Base-by-base conservation (phyloP, 2,888 invertebrate species). In the Phyllotreta striolata region DNA sequence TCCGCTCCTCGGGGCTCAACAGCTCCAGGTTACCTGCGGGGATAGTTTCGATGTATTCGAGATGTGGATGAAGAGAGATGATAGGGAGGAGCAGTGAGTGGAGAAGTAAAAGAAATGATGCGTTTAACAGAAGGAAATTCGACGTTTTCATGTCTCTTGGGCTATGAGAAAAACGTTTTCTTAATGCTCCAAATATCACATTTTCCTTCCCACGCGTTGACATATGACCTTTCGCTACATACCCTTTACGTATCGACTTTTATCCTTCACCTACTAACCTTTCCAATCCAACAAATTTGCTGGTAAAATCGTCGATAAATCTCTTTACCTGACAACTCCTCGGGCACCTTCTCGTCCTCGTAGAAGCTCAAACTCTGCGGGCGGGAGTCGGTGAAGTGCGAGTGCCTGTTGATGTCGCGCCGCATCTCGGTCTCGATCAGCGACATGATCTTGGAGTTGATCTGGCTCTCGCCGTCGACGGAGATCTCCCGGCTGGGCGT, bases 381-480 rank as follows among this genome's bases (percentile, higher is more conserved):
- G 12, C 82, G 73, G 7, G 82, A 81, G 65, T 82, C 82, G 0
- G 81, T 81, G 62, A 82, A 82, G 68, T 82, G 82, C 3, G 79
- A 76, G 70, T 81, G 80, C 63, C 79, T 81, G 59, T 78, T 80
- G n/a, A 79, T 76, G 66, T 81, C 81, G 55, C 79, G 74, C 59
- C 78, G 78, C 77, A 82, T 82, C 71, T 82, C 82, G 0, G 79
- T 78, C 66, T 82, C 82, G 35, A 81, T 81, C 35, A 82, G 71
- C 10, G 78, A 78, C 54, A 81, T 65, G 47, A 82, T 82, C 72
- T 82, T 82, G 9, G 80, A 76, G 69, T 87, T 87, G 41, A 87
- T 87, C 49, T 87, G 86, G 24, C 85, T 74, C 72, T 87, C 87
- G 0, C 83, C 83, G 67, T 86, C 87, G 12, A 86, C 78, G 0